phyloP scores from a whole-genome alignment of 2,888 invertebrate species.

The Cepaea hortensis region DNA sequence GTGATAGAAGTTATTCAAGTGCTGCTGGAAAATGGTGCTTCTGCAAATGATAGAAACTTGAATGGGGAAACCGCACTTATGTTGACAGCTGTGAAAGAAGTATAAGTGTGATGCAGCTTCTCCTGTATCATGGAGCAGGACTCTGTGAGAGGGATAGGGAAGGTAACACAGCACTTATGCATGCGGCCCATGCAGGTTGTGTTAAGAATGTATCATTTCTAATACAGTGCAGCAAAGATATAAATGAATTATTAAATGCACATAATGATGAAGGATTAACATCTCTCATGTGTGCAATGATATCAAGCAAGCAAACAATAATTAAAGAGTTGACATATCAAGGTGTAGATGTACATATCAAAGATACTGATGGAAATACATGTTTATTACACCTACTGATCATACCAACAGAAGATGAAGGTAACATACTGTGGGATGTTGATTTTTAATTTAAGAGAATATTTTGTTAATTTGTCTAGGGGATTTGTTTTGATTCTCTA shows the following conservation, averaged over 20 bases:
- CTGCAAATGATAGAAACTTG: background rate
- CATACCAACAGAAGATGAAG: too few species aligned
- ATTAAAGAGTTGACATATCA: background rate
- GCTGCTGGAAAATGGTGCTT: background rate
- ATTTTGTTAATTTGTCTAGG: too few species aligned
- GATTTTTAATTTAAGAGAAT: too few species aligned
- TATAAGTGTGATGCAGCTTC: too few species aligned
- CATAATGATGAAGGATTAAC: background rate
- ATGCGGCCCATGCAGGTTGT: background rate
- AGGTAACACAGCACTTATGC: background rate
- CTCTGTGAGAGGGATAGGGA: background rate
- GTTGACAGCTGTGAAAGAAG: too few species aligned
- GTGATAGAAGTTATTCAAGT: background rate
- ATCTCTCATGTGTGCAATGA: constrained; percentile 3
- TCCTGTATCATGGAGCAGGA: too few species aligned
- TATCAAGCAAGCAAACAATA: background rate
- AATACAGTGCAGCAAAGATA: background rate
- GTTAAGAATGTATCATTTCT: background rate
- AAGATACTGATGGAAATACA: constrained; percentile 5
- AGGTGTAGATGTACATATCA: constrained; percentile 4
- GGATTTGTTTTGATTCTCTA: too few species aligned
- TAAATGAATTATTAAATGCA: background rate
- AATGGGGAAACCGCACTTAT: background rate
- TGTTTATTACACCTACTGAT: background rate
- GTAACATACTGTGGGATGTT: too few species aligned